A percentile compares a stretch with the other conserved stretches of the same genome.
Evolutionary conservation across 2,113 vertebrate species (phyloP).

Genomic region (Aplodontia rufa): DNA sequence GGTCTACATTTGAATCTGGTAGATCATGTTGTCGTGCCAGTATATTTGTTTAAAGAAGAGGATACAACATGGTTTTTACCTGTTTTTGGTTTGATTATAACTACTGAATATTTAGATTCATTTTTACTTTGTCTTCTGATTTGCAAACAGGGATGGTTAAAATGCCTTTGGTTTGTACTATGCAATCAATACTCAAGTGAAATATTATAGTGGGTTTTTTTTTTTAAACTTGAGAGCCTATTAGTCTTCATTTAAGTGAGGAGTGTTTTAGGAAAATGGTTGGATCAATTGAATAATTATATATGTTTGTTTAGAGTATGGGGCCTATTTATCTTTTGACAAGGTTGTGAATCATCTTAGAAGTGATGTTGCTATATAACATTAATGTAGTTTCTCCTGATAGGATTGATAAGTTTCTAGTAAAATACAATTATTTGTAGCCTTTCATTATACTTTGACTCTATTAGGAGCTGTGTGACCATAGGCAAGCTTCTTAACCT

Average conservation of each 20-base stretch:
- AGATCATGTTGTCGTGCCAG: background rate
- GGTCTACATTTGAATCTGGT: background rate
- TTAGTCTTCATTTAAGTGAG: background rate
- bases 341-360: background rate
- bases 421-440: background rate
- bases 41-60: background rate
- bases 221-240: background rate
- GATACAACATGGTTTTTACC: background rate
- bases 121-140: background rate
- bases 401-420: background rate
- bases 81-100: background rate
- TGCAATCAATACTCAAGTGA: background rate
- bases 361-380: background rate
- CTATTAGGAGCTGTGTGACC: background rate
- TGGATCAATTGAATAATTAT: background rate
- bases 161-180: background rate
- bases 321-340: background rate
- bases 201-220: background rate
- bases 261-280: background rate
- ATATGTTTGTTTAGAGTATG: background rate
- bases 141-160: background rate
- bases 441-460: background rate
- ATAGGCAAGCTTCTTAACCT: background rate
- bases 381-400: background rate
- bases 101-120: background rate